Base-by-base conservation (phyloP, 2,113 vertebrate genomes). In the Lucifuga dentata region DNA sequence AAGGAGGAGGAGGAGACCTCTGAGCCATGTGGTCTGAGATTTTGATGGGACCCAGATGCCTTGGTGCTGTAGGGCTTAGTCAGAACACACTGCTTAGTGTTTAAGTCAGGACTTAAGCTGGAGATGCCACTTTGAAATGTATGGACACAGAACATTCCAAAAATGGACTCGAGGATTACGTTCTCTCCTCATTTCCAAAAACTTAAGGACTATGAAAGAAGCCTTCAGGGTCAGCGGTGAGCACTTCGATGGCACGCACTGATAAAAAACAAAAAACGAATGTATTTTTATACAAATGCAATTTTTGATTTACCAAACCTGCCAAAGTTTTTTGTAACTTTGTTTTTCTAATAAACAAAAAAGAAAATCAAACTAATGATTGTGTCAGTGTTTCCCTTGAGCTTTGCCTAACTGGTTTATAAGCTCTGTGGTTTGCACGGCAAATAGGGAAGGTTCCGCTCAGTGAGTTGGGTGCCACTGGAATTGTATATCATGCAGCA, bases 121-220 rank as follows among this genome's bases (percentile, higher is more conserved):
- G 75, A 82, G 83, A 68, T 72, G 65, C 84, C 85, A 80, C 88
- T 88, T 64, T 67, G 69, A 82, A 51, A 60, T 58, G 59, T 81
- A 76, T 33, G 78, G 74, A 80, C 51, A 44, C 65, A 79, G 53
- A 86, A 88, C 92, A 94, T 93, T 94, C 93, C 92, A 91, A 88
- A 86, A 76, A 78, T 26, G 23, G 64, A 85, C 70, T 53, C 0
- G 64, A 73, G 83, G 83, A 86, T 62, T 20, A 17, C 17, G 38
- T 66, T 77, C 64, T 70, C 38, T 84, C 73, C 85, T 91, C 72
- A 68, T 71, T 89, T 86, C 85, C 88, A 87, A 83, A 86, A 60
- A 53, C 60, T 41, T 79, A 15, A 44, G 62, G 73, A 70, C 59
- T 56, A 20, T 53, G 45, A 78, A 64, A 49, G 49, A 80, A 77